Percentiles rank a stretch among this genome's conserved stretches.
These are phyloP conservation scores for Scelioninae gen. 1 DNA, from an alignment of 2,888 invertebrate genomes.

Conservation along the genomic window DNA sequence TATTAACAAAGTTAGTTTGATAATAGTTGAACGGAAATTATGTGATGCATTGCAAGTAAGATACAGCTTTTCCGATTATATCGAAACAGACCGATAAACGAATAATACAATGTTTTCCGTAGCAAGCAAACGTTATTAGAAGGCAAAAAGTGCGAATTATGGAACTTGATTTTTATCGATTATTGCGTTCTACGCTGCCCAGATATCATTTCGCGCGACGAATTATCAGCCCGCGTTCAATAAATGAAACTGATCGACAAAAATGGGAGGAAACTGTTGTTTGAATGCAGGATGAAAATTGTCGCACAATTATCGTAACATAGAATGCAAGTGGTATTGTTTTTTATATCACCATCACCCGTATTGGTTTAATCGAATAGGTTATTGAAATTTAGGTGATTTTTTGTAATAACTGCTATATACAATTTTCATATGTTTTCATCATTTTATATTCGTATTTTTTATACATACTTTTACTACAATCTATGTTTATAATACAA, in stretches of 20 bases:
- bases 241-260: constrained; percentile 33
- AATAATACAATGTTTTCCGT: constrained; percentile 25
- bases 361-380: too few species aligned
- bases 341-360: not conserved
- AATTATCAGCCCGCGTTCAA: constrained; percentile 38
- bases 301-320: constrained; percentile 34
- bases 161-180: constrained; percentile 52
- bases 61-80: constrained; percentile 34
- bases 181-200: constrained; percentile 3
- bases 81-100: constrained; percentile 30
- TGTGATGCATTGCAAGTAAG: constrained; percentile 30
- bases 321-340: constrained; percentile 10
- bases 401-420: too few species aligned
- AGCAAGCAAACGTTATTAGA: constrained; percentile 20
- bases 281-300: constrained; percentile 1
- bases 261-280: constrained; percentile 30
- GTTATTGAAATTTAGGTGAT: too few species aligned
- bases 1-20: constrained; percentile 53
- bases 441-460: too few species aligned
- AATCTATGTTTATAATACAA: too few species aligned
- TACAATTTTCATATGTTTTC: too few species aligned
- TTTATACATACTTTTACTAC: too few species aligned
- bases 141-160: constrained; percentile 23
- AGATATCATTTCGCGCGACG: constrained; percentile 29
- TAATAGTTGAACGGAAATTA: constrained; percentile 44